Conservation (phyloP, 2,113 vertebrate species). For the Zosterops pallidus region DNA sequence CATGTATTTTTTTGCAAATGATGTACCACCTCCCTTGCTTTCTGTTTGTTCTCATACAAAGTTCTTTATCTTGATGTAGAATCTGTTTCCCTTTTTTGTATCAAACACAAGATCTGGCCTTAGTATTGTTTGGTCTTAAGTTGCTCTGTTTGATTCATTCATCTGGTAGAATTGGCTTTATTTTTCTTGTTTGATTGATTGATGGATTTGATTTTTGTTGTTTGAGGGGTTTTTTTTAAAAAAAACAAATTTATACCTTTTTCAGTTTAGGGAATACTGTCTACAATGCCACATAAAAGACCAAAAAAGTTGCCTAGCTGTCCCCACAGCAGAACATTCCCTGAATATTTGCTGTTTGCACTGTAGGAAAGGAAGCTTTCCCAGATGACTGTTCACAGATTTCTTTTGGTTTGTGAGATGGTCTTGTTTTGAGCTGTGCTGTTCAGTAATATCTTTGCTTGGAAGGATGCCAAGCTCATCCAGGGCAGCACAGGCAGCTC, state of each 20-base stretch:
- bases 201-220: neutral
- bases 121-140: neutral
- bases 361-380: neutral
- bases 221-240: neutral
- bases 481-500: constrained; percentile 46
- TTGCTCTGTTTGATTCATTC: neutral
- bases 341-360: neutral
- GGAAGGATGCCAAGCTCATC: constrained; percentile 42
- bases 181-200: no score
- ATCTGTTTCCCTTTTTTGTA: neutral
- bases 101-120: neutral
- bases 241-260: neutral
- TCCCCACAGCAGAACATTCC: neutral
- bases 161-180: neutral
- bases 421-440: constrained; percentile 18
- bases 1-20: constrained; percentile 3
- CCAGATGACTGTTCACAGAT: neutral
- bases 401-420: neutral
- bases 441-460: constrained; percentile 24
- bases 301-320: neutral
- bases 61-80: neutral
- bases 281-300: neutral
- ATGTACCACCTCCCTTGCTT: neutral
- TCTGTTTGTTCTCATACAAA: neutral
- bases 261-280: neutral